Conservation (phyloP, 2,113 vertebrate genomes). For the Scolopax mira region DNA sequence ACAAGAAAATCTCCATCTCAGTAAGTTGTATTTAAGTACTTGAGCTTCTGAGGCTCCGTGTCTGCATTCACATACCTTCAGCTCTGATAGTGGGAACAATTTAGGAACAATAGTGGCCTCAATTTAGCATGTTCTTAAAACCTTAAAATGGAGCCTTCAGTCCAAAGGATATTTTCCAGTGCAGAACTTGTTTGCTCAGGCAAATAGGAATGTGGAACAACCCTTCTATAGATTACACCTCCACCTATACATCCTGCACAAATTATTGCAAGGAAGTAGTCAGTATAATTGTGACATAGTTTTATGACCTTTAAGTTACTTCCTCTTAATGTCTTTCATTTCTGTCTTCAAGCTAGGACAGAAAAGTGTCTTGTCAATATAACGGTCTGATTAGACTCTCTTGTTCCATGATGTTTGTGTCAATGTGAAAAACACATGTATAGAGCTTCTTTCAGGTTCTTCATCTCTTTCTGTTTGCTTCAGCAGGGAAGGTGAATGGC, state of each 20-base stretch:
- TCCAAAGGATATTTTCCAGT: neutral
- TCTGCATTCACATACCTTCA: neutral
- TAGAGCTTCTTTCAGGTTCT: neutral
- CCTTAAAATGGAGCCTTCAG: neutral
- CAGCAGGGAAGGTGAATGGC: neutral
- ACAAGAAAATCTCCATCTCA: slow-evolving; percentile 19
- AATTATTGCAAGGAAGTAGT: slow-evolving; percentile 9
- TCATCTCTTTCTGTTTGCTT: neutral
- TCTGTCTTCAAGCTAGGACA: neutral
- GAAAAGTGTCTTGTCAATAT: neutral
- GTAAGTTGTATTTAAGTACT: slow-evolving; percentile 42
- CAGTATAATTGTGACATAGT: neutral
- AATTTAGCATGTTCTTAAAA: neutral
- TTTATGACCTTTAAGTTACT: neutral
- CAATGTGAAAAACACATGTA: neutral
- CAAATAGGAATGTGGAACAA: slow-evolving; percentile 23
- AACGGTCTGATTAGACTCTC: neutral
- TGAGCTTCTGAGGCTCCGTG: neutral
- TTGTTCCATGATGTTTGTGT: neutral
- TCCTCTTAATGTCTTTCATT: slow-evolving; percentile 7
- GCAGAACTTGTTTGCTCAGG: neutral
- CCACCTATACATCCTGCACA: slow-evolving; percentile 20
- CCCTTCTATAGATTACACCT: neutral
- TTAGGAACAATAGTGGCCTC: neutral
- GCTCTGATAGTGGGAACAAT: neutral